These are phyloP conservation scores for Drosophila quinaria DNA, from an alignment of 2,888 invertebrate genomes.

Conservation along the genomic window DNA sequence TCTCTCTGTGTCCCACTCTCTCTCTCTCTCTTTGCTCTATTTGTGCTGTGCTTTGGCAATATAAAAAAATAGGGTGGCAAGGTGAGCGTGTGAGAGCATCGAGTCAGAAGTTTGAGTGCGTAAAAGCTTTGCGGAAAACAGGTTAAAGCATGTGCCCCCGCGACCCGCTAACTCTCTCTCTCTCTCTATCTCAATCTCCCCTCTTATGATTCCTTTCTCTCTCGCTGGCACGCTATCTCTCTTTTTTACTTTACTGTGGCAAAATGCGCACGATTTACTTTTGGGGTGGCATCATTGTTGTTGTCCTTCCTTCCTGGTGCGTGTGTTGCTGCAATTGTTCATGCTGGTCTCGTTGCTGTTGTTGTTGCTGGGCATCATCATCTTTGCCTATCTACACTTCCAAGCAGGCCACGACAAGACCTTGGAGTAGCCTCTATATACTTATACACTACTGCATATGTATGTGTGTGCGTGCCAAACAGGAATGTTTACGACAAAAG, in stretches of 20 bases:
- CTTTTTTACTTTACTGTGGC: conserved; percentile 50
- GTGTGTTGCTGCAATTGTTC: conserved; percentile 37
- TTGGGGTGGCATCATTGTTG: conserved; percentile 68
- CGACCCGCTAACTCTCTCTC: conserved; percentile 34
- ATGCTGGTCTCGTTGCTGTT: conserved; percentile 28
- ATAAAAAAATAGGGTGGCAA: conserved; percentile 64
- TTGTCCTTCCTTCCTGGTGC: conserved; percentile 53
- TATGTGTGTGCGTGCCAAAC: conserved; percentile 56
- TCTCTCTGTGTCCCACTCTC: not conserved
- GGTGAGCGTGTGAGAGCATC: conserved; percentile 41
- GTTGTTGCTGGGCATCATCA: conserved; percentile 65
- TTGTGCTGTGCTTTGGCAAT: conserved; percentile 48
- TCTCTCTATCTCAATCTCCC: not conserved
- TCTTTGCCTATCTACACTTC: conserved; percentile 57
- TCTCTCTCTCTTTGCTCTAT: conserved; percentile 36
- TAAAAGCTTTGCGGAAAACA: conserved; percentile 78
- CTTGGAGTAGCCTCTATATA: conserved; percentile 60
- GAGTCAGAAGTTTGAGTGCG: conserved; percentile 60
- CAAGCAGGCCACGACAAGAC: conserved; percentile 72
- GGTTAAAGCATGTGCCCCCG: conserved; percentile 75
- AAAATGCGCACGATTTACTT: conserved; percentile 67
- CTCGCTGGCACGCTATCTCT: conserved; percentile 22
- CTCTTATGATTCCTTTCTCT: conserved; percentile 16
- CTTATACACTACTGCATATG: conserved; percentile 2
- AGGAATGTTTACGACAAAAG: conserved; percentile 62